Percentiles rank a stretch among this genome's conserved stretches.
phyloP scores from a whole-genome alignment of 2,888 invertebrate genomes.

The Spilosoma lubricipeda region DNA sequence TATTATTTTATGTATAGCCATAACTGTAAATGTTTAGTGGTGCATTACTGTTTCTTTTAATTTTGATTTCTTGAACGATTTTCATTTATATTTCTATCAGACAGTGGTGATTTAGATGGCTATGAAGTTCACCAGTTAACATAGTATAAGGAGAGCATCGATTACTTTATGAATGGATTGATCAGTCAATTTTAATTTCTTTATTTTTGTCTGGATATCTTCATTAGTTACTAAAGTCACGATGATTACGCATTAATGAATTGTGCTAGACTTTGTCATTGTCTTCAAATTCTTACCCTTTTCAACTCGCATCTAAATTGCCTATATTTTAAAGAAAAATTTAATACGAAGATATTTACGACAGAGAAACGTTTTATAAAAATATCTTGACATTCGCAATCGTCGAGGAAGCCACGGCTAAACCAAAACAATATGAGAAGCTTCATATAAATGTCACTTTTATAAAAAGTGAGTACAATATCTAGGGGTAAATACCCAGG shows the following conservation, averaged over 20 bases:
- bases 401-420: conserved; percentile 25
- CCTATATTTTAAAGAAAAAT: conserved; percentile 8
- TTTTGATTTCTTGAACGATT: background rate
- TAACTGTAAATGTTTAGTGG: background rate
- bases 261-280: background rate
- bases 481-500: conserved; percentile 65
- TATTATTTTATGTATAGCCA: background rate
- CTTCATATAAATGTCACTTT: conserved; percentile 55
- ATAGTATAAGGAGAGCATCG: background rate
- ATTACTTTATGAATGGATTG: background rate
- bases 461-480: conserved; percentile 57
- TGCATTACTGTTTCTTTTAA: background rate
- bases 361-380: conserved; percentile 11
- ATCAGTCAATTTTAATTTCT: background rate
- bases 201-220: background rate
- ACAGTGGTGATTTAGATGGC: too few relatives aligned
- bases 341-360: conserved; percentile 32
- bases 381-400: conserved; percentile 25
- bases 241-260: background rate
- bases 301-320: background rate
- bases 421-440: conserved; percentile 47
- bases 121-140: too few relatives aligned
- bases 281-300: background rate
- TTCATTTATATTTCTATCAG: background rate
- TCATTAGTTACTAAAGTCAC: too few relatives aligned